These are phyloP conservation scores for Eciton burchellii DNA, from an alignment of 1,140 invertebrate genomes.

Conservation along the genomic window DNA sequence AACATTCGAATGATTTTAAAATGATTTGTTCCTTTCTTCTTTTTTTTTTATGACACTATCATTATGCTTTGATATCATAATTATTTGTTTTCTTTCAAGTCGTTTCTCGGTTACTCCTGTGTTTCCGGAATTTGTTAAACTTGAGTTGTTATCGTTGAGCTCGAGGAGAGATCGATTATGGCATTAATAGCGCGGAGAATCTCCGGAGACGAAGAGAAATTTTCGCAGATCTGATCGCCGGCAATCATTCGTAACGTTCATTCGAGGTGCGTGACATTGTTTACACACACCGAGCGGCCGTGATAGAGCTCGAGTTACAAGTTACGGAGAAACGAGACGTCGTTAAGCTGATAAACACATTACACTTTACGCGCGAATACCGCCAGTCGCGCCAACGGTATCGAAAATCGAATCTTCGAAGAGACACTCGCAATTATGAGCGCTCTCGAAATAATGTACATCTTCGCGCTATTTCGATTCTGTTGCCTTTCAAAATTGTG, in stretches of 20 bases:
- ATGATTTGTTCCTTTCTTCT: no score
- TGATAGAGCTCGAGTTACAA: constrained; percentile 34
- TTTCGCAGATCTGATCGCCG: not conserved
- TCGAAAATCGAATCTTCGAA: not conserved
- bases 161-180: no score
- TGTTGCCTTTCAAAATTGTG: not conserved
- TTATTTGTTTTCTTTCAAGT: no score
- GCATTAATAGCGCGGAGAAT: not conserved
- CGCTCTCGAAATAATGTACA: no score
- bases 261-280: constrained; percentile 34
- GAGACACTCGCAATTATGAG: not conserved
- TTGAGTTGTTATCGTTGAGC: no score
- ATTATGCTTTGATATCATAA: no score
- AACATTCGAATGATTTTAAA: not conserved
- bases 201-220: no score
- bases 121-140: no score
- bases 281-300: constrained; percentile 25
- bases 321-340: constrained; percentile 25
- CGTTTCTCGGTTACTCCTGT: no score
- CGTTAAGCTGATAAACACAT: constrained; percentile 31
- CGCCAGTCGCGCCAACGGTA: not conserved
- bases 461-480: not conserved
- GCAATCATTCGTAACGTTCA: not conserved
- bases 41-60: no score
- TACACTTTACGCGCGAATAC: constrained; percentile 7